Conservation (phyloP, 2,888 invertebrate species). For the Molanna angustata region DNA sequence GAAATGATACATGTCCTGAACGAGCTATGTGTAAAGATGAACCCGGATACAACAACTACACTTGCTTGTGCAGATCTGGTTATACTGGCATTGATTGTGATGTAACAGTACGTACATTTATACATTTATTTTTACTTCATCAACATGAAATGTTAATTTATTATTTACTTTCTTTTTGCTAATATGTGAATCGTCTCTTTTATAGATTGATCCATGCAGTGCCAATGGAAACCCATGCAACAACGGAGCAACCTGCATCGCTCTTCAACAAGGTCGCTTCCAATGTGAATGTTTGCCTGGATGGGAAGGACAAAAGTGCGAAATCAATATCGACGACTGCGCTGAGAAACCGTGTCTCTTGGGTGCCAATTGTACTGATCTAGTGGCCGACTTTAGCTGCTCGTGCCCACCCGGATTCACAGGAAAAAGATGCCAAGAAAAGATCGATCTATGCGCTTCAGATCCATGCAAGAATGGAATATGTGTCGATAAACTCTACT, state of each 20-base stretch:
- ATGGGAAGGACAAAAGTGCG: slow-evolving; percentile 96
- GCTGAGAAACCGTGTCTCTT: slow-evolving; percentile 88
- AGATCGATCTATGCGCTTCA: slow-evolving; percentile 87
- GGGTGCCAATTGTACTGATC: slow-evolving; percentile 89
- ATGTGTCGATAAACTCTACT: slow-evolving; percentile 86
- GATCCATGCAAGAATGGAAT: slow-evolving; percentile 92
- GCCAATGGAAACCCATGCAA: slow-evolving; percentile 88
- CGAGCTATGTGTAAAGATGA: slow-evolving; percentile 97
- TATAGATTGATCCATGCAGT: slow-evolving; percentile 84
- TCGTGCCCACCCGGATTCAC: slow-evolving; percentile 92
- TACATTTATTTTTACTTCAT: neutral
- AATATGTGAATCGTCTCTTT: slow-evolving; percentile 24
- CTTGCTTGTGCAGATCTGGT: slow-evolving; percentile 91
- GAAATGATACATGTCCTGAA: slow-evolving; percentile 88
- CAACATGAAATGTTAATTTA: neutral
- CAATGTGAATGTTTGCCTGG: slow-evolving; percentile 95
- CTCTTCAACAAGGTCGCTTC: slow-evolving; percentile 87
- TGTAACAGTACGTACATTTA: slow-evolving; percentile 63
- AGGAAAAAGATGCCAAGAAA: slow-evolving; percentile 93
- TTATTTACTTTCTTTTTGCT: neutral
- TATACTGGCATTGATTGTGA: slow-evolving; percentile 93
- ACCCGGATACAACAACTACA: slow-evolving; percentile 83
- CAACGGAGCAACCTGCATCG: slow-evolving; percentile 86
- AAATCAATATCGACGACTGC: slow-evolving; percentile 91
- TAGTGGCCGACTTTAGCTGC: slow-evolving; percentile 92